A percentile compares a stretch with the other conserved stretches of the same genome.
These are phyloP conservation scores for Stegana nigrithorax DNA, from an alignment of 2,888 invertebrate species.

Conservation along the genomic window DNA sequence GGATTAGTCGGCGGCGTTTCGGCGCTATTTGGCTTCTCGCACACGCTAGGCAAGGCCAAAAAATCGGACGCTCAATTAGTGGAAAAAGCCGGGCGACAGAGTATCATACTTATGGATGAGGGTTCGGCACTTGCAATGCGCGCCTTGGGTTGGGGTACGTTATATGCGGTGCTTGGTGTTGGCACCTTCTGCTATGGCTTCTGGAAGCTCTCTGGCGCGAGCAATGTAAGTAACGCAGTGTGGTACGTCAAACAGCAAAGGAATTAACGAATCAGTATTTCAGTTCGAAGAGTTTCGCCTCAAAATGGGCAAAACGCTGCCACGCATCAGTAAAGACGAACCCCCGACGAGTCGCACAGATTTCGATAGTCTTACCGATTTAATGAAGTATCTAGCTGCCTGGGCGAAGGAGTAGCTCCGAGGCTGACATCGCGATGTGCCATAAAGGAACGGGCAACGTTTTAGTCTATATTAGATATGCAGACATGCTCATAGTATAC, in stretches of 20 bases:
- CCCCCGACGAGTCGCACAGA: slow-evolving; percentile 87
- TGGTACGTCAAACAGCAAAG: background rate
- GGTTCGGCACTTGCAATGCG: slow-evolving; percentile 83
- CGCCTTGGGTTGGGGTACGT: slow-evolving; percentile 88
- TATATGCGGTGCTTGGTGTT: slow-evolving; percentile 89
- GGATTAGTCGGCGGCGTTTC: slow-evolving; percentile 75
- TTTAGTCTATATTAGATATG: too few relatives aligned
- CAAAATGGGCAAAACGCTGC: slow-evolving; percentile 83
- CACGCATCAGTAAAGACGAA: slow-evolving; percentile 81
- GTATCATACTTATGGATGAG: slow-evolving; percentile 77
- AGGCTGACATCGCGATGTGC: too few relatives aligned
- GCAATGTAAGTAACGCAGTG: slow-evolving; percentile 74
- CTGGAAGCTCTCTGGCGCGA: slow-evolving; percentile 90
- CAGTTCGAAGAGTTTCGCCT: slow-evolving; percentile 85
- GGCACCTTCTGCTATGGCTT: slow-evolving; percentile 83
- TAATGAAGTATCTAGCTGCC: slow-evolving; percentile 80
- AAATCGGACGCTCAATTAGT: slow-evolving; percentile 84
- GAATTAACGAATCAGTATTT: slow-evolving; percentile 41
- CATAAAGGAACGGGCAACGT: too few relatives aligned
- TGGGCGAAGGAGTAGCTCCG: slow-evolving; percentile 63
- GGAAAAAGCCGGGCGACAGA: slow-evolving; percentile 74
- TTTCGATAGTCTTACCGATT: slow-evolving; percentile 85
- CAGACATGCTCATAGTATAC: too few relatives aligned
- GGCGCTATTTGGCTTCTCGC: slow-evolving; percentile 83
- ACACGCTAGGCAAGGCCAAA: slow-evolving; percentile 81